Evolutionary conservation across 1,140 invertebrate genomes (phyloP).

Genomic region (Drosophila pachea): DNA sequence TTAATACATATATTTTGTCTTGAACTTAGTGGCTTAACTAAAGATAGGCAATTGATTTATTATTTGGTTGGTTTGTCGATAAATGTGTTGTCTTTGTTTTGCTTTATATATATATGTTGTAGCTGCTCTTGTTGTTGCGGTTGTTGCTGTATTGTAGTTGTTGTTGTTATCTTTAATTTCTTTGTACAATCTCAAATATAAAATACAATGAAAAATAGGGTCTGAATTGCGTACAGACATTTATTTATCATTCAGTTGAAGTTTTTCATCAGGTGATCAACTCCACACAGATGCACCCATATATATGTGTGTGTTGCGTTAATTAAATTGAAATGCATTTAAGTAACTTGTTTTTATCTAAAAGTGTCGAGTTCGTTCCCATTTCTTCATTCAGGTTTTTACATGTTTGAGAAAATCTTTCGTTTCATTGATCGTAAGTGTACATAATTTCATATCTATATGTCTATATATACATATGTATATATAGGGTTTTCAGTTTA

Average conservation of each 20-base stretch:
- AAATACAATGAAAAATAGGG: constrained; percentile 68
- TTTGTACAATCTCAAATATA: constrained; percentile 65
- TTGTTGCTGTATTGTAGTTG: neutral
- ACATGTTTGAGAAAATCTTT: constrained; percentile 53
- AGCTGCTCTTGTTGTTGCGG: constrained; percentile 1
- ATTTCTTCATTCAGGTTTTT: constrained; percentile 51
- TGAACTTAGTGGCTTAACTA: constrained; percentile 73
- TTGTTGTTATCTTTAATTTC: constrained; percentile 13
- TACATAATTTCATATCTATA: constrained; percentile 46
- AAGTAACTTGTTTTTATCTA: constrained; percentile 69
- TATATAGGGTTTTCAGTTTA: constrained; percentile 34
- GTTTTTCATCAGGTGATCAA: constrained; percentile 27
- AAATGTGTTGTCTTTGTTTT: neutral
- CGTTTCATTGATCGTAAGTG: constrained; percentile 36
- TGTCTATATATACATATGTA: constrained; percentile 44
- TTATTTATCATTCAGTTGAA: constrained; percentile 44
- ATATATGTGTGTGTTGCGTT: constrained; percentile 51
- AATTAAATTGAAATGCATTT: constrained; percentile 75
- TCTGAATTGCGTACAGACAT: constrained; percentile 47
- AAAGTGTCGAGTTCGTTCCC: constrained; percentile 16
- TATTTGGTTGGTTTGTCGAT: constrained; percentile 26
- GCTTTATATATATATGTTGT: no score
- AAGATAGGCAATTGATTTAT: constrained; percentile 68
- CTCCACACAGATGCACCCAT: neutral
- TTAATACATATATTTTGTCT: constrained; percentile 73